These are phyloP conservation scores for Raja brachyura DNA, from an alignment of 2,113 vertebrate genomes.

Conservation along the genomic window DNA sequence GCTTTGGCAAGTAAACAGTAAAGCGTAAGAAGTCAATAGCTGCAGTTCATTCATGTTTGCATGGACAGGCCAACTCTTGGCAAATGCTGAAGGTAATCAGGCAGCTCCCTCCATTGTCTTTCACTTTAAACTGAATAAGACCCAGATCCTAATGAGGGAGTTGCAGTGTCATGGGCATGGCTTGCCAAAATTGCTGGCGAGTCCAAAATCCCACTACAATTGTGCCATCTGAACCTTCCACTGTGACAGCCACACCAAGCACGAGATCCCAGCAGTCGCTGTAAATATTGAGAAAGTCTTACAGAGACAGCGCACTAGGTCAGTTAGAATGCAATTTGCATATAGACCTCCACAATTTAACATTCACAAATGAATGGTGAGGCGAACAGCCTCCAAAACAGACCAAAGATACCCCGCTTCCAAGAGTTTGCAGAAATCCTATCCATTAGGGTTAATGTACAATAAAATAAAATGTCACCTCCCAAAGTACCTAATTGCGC, in stretches of 20 bases:
- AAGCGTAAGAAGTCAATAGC: constrained; percentile 28
- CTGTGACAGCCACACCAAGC: neutral
- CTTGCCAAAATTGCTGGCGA: neutral
- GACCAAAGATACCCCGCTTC: neutral
- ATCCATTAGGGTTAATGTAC: neutral
- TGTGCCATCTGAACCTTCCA: neutral
- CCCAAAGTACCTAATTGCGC: neutral
- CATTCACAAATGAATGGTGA: neutral
- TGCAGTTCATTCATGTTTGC: neutral
- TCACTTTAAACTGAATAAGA: neutral
- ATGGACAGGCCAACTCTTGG: neutral
- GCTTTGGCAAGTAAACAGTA: constrained; percentile 46
- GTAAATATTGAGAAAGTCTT: neutral
- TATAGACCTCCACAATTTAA: neutral
- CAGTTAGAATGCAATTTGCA: neutral
- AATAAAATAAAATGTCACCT: neutral
- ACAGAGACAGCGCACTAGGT: neutral
- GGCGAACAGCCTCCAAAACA: neutral
- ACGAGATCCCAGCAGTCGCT: too few species aligned
- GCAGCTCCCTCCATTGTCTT: constrained; percentile 1
- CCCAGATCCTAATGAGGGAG: neutral
- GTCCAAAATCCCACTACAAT: neutral
- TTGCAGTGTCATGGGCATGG: neutral
- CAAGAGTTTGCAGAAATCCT: neutral
- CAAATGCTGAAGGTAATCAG: neutral